A percentile compares a stretch with the other conserved stretches of the same genome.
phyloP scores from a whole-genome alignment of 2,888 invertebrate genomes.

The Lepidocyrtinus sp. region DNA sequence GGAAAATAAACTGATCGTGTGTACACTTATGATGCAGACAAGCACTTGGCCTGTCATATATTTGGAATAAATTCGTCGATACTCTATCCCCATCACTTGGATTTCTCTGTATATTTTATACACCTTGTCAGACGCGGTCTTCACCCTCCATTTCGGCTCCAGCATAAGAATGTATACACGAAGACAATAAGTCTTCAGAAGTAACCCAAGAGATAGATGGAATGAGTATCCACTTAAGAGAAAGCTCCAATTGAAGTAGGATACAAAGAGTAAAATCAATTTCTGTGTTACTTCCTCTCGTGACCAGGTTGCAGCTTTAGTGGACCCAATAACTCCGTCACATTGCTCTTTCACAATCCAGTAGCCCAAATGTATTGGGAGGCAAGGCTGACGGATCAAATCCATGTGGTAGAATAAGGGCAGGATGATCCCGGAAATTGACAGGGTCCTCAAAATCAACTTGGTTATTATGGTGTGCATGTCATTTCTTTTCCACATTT shows the following conservation, averaged over 20 bases:
- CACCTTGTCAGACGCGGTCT: neutral
- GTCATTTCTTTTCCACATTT: neutral
- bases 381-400: neutral
- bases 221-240: neutral
- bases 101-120: constrained; percentile 22
- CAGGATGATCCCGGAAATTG: neutral
- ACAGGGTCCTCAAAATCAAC: neutral
- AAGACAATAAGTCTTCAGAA: constrained; percentile 22
- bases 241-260: constrained; percentile 26
- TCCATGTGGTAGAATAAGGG: constrained; percentile 17
- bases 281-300: neutral
- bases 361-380: constrained; percentile 26
- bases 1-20: constrained; percentile 18
- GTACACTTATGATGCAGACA: constrained; percentile 1
- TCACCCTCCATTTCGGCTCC: neutral
- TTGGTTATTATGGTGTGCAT: neutral
- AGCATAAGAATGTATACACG: constrained; percentile 8
- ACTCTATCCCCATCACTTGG: constrained; percentile 10
- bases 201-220: neutral
- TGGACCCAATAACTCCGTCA: neutral
- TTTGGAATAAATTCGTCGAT: constrained; percentile 25
- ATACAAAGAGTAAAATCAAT: neutral
- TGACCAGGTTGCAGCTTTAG: neutral
- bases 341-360: neutral
- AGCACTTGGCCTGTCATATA: neutral